These are phyloP conservation scores for Galeruca laticollis DNA, from an alignment of 2,888 invertebrate genomes.

Conservation along the genomic window DNA sequence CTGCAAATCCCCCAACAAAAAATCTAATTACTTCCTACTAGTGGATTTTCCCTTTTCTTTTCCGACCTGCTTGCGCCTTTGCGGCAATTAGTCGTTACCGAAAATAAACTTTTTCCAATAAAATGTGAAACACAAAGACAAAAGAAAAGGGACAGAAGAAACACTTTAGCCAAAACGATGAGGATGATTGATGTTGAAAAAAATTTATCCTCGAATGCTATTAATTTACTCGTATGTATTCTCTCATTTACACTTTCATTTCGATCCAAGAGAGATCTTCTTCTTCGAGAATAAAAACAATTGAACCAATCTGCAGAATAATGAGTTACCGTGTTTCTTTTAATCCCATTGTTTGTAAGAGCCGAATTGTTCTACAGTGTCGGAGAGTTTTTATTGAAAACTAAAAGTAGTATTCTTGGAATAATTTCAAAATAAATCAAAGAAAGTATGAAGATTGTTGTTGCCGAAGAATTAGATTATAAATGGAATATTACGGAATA, in stretches of 20 bases:
- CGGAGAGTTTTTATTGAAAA: constrained; percentile 3
- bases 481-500: no score
- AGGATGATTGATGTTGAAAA: constrained; percentile 37
- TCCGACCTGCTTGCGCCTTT: constrained; percentile 23
- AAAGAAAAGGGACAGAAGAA: constrained; percentile 21
- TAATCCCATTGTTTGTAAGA: constrained; percentile 32
- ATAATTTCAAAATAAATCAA: background rate
- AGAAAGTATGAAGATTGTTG: no score
- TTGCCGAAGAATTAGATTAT: no score
- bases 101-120: constrained; percentile 31
- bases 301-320: constrained; percentile 40
- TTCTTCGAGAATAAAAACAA: constrained; percentile 36
- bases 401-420: background rate
- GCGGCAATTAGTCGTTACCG: constrained; percentile 37
- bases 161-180: constrained; percentile 31
- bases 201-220: constrained; percentile 29
- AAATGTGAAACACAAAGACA: constrained; percentile 3
- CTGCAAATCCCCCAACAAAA: constrained; percentile 7
- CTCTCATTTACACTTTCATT: constrained; percentile 4
- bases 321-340: constrained; percentile 36
- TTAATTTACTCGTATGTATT: constrained; percentile 34
- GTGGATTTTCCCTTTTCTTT: background rate
- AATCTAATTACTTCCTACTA: constrained; percentile 22
- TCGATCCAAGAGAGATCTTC: constrained; percentile 11
- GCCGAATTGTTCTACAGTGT: constrained; percentile 19